phyloP scores from a whole-genome alignment of 2,888 invertebrate species.

The Callimorpha dominula region DNA sequence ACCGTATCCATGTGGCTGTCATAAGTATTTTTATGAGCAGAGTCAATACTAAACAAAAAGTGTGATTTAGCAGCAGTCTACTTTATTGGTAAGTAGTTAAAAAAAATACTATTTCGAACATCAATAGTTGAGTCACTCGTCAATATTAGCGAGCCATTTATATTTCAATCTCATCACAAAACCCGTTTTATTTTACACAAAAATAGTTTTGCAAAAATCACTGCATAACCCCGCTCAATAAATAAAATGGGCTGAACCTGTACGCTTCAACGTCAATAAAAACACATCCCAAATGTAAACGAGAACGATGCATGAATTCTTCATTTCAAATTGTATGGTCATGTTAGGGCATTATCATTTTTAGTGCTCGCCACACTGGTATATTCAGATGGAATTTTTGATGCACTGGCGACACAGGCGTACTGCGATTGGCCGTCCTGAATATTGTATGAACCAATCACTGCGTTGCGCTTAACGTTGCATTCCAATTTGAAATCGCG shows the following conservation, averaged over 20 bases:
- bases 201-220: conserved; percentile 59
- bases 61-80: no score
- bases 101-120: conserved; percentile 13
- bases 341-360: conserved; percentile 87
- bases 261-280: conserved; percentile 81
- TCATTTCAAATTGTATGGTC: conserved; percentile 85
- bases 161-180: conserved; percentile 40
- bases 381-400: conserved; percentile 88
- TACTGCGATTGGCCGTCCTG: conserved; percentile 82
- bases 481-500: conserved; percentile 85
- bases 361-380: conserved; percentile 86
- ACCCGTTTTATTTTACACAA: conserved; percentile 42
- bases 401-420: conserved; percentile 86
- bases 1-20: no score
- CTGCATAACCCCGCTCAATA: conserved; percentile 66
- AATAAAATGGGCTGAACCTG: conserved; percentile 77
- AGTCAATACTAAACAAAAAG: no score
- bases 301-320: conserved; percentile 83
- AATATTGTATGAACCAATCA: conserved; percentile 87
- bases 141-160: conserved; percentile 10
- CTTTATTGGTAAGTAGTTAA: no score
- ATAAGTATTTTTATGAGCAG: no score
- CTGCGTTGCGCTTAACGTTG: conserved; percentile 82
- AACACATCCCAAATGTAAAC: conserved; percentile 81
- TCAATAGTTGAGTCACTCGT: conserved; percentile 20